Conservation (phyloP, 2,888 invertebrate species). For the Augochlorella aurata region DNA sequence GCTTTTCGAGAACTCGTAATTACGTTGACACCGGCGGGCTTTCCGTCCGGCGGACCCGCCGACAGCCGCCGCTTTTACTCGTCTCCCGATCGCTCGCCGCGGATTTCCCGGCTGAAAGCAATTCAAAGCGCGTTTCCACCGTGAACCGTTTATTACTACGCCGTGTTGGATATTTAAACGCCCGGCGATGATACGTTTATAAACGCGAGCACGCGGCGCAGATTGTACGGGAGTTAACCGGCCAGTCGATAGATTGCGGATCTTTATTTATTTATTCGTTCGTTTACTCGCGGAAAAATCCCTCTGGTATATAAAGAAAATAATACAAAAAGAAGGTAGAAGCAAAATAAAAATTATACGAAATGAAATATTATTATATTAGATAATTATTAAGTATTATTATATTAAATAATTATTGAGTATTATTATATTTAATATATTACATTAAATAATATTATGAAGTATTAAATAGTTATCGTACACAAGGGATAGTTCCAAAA, state of each 20-base stretch:
- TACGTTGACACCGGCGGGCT: not conserved
- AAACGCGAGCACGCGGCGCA: not conserved
- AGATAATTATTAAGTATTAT: too few species aligned
- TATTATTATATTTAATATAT: too few species aligned
- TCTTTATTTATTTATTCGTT: too few species aligned
- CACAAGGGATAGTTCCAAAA: too few species aligned
- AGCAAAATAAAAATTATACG: too few species aligned
- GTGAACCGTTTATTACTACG: not conserved
- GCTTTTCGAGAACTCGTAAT: constrained; percentile 20
- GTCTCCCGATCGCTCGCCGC: not conserved
- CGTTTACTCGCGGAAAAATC: too few species aligned
- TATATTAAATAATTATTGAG: too few species aligned
- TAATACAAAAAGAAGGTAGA: too few species aligned
- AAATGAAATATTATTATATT: too few species aligned
- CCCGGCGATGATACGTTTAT: not conserved
- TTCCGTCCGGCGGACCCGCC: not conserved
- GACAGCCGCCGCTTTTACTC: not conserved
- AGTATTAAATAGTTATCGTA: too few species aligned
- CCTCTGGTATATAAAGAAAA: too few species aligned
- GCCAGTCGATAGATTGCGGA: not conserved
- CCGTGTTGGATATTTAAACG: not conserved
- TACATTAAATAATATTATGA: too few species aligned
- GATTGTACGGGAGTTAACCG: not conserved
- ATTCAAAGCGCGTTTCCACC: constrained; percentile 3
- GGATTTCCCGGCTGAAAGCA: not conserved